A percentile compares a stretch with the other conserved stretches of the same genome.
Evolutionary conservation across 1,140 invertebrate genomes (phyloP).

Genomic region (Aricia agestis): DNA sequence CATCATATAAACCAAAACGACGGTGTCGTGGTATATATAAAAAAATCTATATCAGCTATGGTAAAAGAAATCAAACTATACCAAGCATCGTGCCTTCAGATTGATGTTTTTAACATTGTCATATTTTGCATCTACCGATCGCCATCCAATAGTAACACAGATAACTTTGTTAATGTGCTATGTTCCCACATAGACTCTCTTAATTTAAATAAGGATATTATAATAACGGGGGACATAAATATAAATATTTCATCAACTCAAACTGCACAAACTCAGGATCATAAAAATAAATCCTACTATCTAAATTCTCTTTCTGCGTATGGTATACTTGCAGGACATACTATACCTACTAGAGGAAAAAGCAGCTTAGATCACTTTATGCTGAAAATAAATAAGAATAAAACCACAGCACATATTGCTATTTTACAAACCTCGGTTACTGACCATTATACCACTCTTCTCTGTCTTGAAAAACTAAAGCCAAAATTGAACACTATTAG

Average conservation of each 20-base stretch:
- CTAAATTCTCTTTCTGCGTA: constrained; percentile 18
- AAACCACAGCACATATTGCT: constrained; percentile 19
- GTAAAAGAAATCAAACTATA: constrained; percentile 31
- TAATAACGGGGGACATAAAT: constrained; percentile 26
- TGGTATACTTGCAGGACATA: constrained; percentile 24
- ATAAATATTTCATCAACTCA: constrained; percentile 19
- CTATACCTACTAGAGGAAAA: constrained; percentile 24
- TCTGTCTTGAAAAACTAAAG: not conserved
- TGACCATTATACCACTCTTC: constrained; percentile 23
- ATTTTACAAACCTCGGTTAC: constrained; percentile 29
- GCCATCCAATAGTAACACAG: constrained; percentile 21
- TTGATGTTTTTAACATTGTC: constrained; percentile 18
- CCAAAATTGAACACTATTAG: constrained; percentile 12
- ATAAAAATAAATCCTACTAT: constrained; percentile 24
- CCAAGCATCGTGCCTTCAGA: constrained; percentile 34
- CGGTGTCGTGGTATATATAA: constrained; percentile 32
- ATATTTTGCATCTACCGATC: constrained; percentile 24
- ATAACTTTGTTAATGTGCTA: constrained; percentile 21
- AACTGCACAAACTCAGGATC: constrained; percentile 12
- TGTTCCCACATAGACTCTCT: constrained; percentile 20
- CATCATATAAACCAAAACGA: constrained; percentile 30
- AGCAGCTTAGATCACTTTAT: constrained; percentile 29
- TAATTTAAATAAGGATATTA: constrained; percentile 20
- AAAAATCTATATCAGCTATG: constrained; percentile 20
- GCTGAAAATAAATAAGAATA: constrained; percentile 22